These are phyloP conservation scores for Heliconius congener DNA, from an alignment of 1,140 invertebrate species.

Conservation along the genomic window DNA sequence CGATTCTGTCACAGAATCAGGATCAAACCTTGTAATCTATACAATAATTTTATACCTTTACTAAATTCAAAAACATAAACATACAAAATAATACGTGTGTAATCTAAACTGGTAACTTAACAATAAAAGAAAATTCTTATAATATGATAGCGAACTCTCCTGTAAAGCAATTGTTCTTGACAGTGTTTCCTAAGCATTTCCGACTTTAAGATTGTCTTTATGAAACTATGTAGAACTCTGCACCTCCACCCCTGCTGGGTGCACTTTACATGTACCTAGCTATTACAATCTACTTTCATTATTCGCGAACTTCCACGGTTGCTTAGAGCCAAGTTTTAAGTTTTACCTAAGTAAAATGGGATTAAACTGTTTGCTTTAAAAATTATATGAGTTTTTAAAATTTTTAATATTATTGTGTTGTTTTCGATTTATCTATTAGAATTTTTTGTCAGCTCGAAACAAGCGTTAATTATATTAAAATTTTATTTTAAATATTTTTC, in stretches of 20 bases:
- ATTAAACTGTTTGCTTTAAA: not conserved
- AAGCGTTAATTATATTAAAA: too few species aligned
- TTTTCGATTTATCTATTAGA: too few species aligned
- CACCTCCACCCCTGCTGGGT: not conserved
- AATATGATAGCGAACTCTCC: not conserved
- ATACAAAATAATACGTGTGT: too few species aligned
- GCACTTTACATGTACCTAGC: not conserved
- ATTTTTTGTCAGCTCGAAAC: too few species aligned
- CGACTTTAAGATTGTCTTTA: not conserved
- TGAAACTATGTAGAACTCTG: not conserved
- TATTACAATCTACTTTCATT: slow-evolving; percentile 6
- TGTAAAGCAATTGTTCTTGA: slow-evolving; percentile 12
- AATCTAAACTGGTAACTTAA: not conserved
- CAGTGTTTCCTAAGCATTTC: not conserved
- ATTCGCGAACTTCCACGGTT: not conserved
- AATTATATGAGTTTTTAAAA: too few species aligned
- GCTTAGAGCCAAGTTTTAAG: not conserved
- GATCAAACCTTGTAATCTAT: not conserved
- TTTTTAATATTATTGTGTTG: not conserved
- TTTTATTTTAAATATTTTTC: too few species aligned
- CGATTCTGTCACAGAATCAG: too few species aligned
- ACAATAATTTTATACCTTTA: not conserved
- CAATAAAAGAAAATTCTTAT: not conserved
- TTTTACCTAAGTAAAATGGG: not conserved
- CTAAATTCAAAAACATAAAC: not conserved